These are phyloP conservation scores for Lepus townsendii DNA, from an alignment of 2,797 vertebrate species.

Conservation along the genomic window DNA sequence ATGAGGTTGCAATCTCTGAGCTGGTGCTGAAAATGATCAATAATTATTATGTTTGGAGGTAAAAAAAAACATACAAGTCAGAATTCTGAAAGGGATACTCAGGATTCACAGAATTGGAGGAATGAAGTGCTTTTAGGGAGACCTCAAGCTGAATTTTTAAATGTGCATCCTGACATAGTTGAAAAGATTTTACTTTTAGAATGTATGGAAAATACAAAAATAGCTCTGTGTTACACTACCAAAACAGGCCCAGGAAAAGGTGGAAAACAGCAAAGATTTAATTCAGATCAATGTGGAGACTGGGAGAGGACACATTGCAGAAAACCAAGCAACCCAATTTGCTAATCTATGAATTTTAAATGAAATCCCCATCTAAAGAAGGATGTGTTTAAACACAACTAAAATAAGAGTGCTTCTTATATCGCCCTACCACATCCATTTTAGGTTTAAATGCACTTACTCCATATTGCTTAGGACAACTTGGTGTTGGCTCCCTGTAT, in stretches of 20 bases:
- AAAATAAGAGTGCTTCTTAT: background rate
- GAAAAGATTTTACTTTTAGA: background rate
- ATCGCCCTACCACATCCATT: background rate
- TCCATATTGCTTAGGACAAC: background rate
- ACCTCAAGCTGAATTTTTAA: background rate
- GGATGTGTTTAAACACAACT: background rate
- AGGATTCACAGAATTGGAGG: background rate
- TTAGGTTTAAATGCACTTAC: background rate
- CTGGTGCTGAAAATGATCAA: background rate
- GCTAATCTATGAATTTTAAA: background rate
- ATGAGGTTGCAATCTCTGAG: background rate
- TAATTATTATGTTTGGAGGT: background rate
- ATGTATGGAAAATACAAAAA: background rate
- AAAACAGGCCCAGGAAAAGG: background rate
- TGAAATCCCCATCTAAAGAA: background rate
- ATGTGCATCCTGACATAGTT: background rate
- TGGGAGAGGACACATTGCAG: background rate
- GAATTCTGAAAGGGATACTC: background rate
- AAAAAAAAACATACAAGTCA: background rate
- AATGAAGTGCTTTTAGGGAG: background rate
- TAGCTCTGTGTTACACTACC: background rate
- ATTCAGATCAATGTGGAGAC: background rate
- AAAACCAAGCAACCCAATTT: background rate
- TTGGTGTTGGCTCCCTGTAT: background rate
- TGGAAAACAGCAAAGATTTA: background rate